Conservation (phyloP, 2,113 vertebrate genomes). For the Cepphus grylle region DNA sequence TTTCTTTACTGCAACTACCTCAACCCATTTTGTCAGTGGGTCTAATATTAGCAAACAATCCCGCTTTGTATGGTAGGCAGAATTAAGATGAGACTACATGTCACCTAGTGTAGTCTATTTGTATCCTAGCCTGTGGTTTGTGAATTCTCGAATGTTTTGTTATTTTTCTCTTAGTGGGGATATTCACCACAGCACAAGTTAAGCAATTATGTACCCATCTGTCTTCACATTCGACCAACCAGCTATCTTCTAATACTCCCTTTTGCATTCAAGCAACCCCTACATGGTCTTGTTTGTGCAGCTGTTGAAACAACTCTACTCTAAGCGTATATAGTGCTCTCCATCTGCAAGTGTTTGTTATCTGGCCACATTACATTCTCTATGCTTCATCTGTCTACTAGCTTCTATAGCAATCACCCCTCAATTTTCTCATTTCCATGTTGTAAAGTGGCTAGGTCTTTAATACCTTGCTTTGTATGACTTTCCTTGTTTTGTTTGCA, state of each 20-base stretch:
- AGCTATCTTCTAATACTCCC: neutral
- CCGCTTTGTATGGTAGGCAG: neutral
- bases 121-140: neutral
- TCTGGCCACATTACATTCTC: neutral
- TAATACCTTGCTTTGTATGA: neutral
- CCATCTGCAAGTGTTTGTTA: neutral
- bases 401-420: rapidly evolving
- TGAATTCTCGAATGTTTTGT: neutral
- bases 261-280: neutral
- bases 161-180: neutral
- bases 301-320: neutral
- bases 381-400: neutral
- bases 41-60: neutral
- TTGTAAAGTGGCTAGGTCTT: neutral
- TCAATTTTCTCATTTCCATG: neutral
- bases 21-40: neutral
- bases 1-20: neutral
- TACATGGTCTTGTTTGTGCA: neutral
- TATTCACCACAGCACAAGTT: neutral
- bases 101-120: neutral
- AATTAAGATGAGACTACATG: neutral
- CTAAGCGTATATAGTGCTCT: neutral
- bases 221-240: neutral
- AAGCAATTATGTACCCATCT: neutral
- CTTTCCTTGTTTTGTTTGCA: neutral